Evolutionary conservation across 2,888 invertebrate species (phyloP).

Genomic region (Cerastoderma edule): DNA sequence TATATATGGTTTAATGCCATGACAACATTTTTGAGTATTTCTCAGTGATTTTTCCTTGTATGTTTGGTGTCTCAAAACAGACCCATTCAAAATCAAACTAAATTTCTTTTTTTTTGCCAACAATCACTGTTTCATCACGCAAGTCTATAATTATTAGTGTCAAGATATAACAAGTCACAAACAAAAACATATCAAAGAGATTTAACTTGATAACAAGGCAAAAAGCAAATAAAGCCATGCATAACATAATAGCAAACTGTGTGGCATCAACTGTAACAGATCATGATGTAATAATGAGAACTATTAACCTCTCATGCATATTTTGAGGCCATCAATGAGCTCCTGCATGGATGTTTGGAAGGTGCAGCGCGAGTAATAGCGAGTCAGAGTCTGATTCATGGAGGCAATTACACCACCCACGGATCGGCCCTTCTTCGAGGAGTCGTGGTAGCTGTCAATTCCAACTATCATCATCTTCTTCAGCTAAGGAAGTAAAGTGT

Average conservation of each 20-base stretch:
- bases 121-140: too few relatives aligned
- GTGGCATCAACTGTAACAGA: neutral
- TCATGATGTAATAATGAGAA: neutral
- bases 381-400: slow-evolving; percentile 88
- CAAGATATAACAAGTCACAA: too few relatives aligned
- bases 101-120: too few relatives aligned
- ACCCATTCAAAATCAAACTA: too few relatives aligned
- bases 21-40: too few relatives aligned
- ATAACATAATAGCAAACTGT: neutral
- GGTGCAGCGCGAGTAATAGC: slow-evolving; percentile 90
- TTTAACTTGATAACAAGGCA: too few relatives aligned
- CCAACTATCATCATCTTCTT: slow-evolving; percentile 91
- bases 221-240: neutral
- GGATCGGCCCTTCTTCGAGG: slow-evolving; percentile 86
- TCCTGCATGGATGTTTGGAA: slow-evolving; percentile 86
- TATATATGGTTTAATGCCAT: too few relatives aligned
- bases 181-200: too few relatives aligned
- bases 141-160: too few relatives aligned
- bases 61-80: too few relatives aligned
- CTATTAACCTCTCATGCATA: slow-evolving; percentile 80
- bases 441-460: slow-evolving; percentile 93
- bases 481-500: slow-evolving; percentile 59
- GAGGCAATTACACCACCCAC: slow-evolving; percentile 94
- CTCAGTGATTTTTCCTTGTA: too few relatives aligned
- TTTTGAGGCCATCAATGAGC: slow-evolving; percentile 88